These are phyloP conservation scores for Rhinophrynus dorsalis DNA, from an alignment of 2,797 vertebrate species.

Conservation along the genomic window DNA sequence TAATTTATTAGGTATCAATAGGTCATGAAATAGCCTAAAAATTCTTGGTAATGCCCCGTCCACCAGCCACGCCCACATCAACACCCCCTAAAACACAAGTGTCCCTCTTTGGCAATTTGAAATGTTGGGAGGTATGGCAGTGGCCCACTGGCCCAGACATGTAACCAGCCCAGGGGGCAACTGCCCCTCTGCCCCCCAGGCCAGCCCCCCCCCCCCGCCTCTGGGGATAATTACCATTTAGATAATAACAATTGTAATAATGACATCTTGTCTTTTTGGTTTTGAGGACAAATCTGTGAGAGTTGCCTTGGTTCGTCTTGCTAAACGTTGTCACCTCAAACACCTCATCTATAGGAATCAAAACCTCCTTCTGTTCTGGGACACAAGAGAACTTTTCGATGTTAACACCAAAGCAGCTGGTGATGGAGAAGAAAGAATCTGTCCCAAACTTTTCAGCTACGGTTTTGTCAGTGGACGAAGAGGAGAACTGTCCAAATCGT, in stretches of 20 bases:
- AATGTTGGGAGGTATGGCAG: too few relatives aligned
- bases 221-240: constrained; percentile 58
- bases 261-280: constrained; percentile 57
- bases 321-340: constrained; percentile 61
- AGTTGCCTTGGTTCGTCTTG: constrained; percentile 2
- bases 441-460: constrained; percentile 50
- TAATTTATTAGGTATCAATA: too few relatives aligned
- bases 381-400: constrained; percentile 57
- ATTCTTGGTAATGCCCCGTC: too few relatives aligned
- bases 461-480: constrained; percentile 49
- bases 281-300: constrained; percentile 49
- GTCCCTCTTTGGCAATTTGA: too few relatives aligned
- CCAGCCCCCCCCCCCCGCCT: too few relatives aligned
- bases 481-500: constrained; percentile 62
- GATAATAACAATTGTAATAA: constrained; percentile 60
- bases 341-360: constrained; percentile 63
- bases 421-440: constrained; percentile 58
- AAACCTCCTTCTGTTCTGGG: constrained; percentile 55
- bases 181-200: too few relatives aligned
- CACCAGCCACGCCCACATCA: too few relatives aligned
- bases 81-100: too few relatives aligned
- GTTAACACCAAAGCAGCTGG: constrained; percentile 60
- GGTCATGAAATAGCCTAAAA: too few relatives aligned
- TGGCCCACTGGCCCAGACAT: too few relatives aligned
- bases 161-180: too few relatives aligned